phyloP scores from a whole-genome alignment of 2,797 vertebrate genomes.

The Erpetoichthys calabaricus region DNA sequence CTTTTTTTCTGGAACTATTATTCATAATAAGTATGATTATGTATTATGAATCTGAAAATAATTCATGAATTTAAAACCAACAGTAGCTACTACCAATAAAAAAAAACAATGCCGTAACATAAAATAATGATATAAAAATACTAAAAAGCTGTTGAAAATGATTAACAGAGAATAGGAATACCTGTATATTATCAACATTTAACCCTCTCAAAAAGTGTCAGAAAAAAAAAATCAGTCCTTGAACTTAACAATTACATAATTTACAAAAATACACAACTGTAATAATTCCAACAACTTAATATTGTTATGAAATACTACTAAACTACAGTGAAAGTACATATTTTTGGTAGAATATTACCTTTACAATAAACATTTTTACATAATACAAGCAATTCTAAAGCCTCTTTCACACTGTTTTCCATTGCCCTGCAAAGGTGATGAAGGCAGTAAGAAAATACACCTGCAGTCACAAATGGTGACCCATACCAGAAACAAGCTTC shows the following conservation, averaged over 20 bases:
- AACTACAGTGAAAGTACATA: conserved; percentile 49
- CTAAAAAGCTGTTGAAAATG: conserved; percentile 49
- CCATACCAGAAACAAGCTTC: conserved; percentile 30
- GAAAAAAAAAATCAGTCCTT: conserved; percentile 13
- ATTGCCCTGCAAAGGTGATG: conserved; percentile 32
- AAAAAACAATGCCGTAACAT: conserved; percentile 2
- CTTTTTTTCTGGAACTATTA: no score
- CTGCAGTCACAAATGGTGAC: conserved; percentile 19
- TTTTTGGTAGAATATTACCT: conserved; percentile 42
- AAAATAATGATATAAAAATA: conserved; percentile 25
- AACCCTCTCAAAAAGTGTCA: conserved; percentile 33
- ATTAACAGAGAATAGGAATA: conserved; percentile 22
- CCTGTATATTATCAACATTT: conserved; percentile 28
- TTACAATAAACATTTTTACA: conserved; percentile 43
- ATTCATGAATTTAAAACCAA: no score
- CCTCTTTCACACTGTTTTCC: conserved; percentile 31
- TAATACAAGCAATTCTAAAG: conserved; percentile 37
- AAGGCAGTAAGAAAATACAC: conserved; percentile 29
- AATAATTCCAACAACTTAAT: conserved; percentile 50
- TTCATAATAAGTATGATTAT: no score
- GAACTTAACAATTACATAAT: conserved; percentile 41
- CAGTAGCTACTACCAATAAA: no score
- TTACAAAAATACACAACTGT: conserved; percentile 67
- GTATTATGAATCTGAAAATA: no score
- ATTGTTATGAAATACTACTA: conserved; percentile 60